These are phyloP conservation scores for Erebia palarica DNA, from an alignment of 2,888 invertebrate genomes.

Conservation along the genomic window DNA sequence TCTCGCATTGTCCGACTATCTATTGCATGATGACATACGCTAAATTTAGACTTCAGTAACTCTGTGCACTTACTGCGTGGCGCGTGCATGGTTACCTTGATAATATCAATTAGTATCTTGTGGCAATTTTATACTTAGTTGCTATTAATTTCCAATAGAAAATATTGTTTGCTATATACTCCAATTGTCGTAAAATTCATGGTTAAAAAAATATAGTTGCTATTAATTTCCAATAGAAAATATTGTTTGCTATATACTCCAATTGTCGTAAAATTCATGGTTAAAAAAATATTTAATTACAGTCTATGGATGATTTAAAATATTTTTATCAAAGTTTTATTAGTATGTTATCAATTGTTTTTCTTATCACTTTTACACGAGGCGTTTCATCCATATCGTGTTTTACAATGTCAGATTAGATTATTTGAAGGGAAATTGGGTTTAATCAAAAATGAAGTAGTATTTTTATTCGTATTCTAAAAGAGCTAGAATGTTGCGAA, in stretches of 20 bases:
- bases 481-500: constrained; percentile 53
- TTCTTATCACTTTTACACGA: constrained; percentile 6
- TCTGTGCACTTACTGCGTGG: constrained; percentile 54
- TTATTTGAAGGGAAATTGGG: constrained; percentile 4
- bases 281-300: not conserved
- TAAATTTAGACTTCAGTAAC: constrained; percentile 63
- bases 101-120: constrained; percentile 39
- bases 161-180: constrained; percentile 5
- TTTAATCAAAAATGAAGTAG: constrained; percentile 17
- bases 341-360: constrained; percentile 6
- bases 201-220: not conserved
- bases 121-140: not conserved
- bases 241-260: not conserved
- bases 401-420: constrained; percentile 7
- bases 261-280: not conserved
- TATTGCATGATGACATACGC: constrained; percentile 67
- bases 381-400: constrained; percentile 9
- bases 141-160: constrained; percentile 6
- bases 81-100: constrained; percentile 60
- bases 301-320: not conserved
- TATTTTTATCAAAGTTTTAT: not conserved
- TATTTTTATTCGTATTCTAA: constrained; percentile 45
- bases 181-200: not conserved
- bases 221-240: constrained; percentile 12
- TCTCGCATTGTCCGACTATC: constrained; percentile 53